Evolutionary conservation across 2,113 vertebrate species (phyloP), one percentile per base, ranked within the genome.

Genomic region (Gyps fulvus): DNA sequence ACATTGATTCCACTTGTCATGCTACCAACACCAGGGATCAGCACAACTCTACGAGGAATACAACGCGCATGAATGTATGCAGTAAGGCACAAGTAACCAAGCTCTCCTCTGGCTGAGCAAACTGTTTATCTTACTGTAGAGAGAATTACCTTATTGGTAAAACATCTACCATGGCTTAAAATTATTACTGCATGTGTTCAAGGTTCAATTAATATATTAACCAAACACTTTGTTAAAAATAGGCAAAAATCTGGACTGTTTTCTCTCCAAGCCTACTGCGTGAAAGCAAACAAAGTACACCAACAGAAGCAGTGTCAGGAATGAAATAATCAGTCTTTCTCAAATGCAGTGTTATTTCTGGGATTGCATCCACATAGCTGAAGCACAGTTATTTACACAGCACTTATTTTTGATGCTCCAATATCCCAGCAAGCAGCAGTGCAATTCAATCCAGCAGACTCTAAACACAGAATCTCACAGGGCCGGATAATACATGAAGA

Each of bases 1-100:
- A 49, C 0, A 0, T 15, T 40, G 47, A 76, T 80, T 63, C 65
- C 26, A 18, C 31, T 85, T 84, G 71, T 45, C 76, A 45, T 13
- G 27, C 55, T 16, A 31, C 0, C 0, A 90, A 67, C 71, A 61
- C 11, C 55, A 58, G 25, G 45, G 49, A 78, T 57, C 58, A 63
- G 76, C 59, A 65, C 57, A 80, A 16, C 55, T 58, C 40, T 6
- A 6, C 5, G 2, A 34, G 49, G 38, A 81, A 80, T 5, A 50
- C 14, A 59, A 34, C 1, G 3, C 7, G 1, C 40, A 23, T 2
- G 13, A 87, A 90, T 4, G 7, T 18, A 32, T 0, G 26, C 2
- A 3, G n/a, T 50, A 92, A 95, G 34, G 67, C 49, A 61, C 49
- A 17, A 73, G 36, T 8, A 45, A 69, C 58, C 7, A 26, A 77